Evolutionary conservation across 1,140 invertebrate genomes (phyloP).

Genomic region (Eurosta solidaginis): DNA sequence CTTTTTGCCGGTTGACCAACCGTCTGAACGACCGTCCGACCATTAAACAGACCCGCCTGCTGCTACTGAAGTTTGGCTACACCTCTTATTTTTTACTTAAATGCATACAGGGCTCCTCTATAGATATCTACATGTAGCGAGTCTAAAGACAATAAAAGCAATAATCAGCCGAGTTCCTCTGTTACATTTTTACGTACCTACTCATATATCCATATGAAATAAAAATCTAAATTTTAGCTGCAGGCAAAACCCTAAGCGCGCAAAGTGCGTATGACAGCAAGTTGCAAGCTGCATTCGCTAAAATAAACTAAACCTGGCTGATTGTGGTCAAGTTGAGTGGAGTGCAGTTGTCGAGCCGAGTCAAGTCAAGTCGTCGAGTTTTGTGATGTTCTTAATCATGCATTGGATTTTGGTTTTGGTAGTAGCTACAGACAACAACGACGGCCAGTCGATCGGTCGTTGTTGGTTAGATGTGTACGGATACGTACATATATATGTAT

Average conservation of each 20-base stretch:
- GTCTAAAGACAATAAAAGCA: constrained; percentile 14
- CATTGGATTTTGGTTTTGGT: background rate
- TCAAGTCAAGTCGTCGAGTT: constrained; percentile 11
- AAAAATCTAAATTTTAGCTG: constrained; percentile 14
- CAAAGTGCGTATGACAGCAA: constrained; percentile 6
- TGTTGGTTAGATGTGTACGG: no score
- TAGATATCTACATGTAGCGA: background rate
- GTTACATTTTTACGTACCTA: background rate
- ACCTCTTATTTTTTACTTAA: background rate
- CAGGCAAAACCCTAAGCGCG: background rate
- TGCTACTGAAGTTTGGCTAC: constrained; percentile 6
- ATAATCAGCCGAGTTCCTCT: background rate
- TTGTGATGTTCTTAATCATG: constrained; percentile 27
- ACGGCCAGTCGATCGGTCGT: background rate
- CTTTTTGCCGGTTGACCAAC: background rate
- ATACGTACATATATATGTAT: no score
- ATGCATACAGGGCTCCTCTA: background rate
- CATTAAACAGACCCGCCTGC: background rate
- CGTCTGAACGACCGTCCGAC: background rate
- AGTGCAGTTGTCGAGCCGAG: background rate
- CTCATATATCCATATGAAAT: background rate
- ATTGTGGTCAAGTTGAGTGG: background rate
- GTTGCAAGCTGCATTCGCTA: background rate
- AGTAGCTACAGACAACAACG: background rate
- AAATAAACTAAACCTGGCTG: background rate